Evolutionary conservation across 1,140 invertebrate genomes (phyloP).

Genomic region (Diorhabda elongata): DNA sequence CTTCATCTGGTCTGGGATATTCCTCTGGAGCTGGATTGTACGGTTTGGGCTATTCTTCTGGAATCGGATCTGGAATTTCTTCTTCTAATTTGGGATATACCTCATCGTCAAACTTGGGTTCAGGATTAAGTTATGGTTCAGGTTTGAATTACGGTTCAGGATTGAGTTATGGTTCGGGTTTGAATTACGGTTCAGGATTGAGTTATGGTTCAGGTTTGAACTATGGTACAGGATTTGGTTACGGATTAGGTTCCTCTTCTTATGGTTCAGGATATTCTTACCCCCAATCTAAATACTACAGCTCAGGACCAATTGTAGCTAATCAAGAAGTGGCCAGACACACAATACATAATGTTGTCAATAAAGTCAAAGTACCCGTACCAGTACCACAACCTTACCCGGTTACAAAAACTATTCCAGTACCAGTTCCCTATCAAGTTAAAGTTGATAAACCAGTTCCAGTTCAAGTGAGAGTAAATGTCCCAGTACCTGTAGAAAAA

Average conservation of each 20-base stretch:
- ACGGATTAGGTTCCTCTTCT: constrained; percentile 4
- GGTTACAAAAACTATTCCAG: constrained; percentile 29
- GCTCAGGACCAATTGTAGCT: background rate
- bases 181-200: background rate
- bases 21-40: background rate
- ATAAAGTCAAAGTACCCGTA: constrained; percentile 39
- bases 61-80: background rate
- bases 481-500: constrained; percentile 39
- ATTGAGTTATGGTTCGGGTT: background rate
- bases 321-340: constrained; percentile 25
- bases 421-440: constrained; percentile 30
- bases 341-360: constrained; percentile 28
- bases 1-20: background rate
- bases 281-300: background rate
- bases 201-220: constrained; percentile 1
- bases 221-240: constrained; percentile 5
- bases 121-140: background rate
- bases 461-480: constrained; percentile 35
- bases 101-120: background rate
- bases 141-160: background rate
- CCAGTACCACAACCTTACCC: constrained; percentile 34
- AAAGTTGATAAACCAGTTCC: constrained; percentile 30
- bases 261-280: background rate
- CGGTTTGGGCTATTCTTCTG: background rate
- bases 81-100: background rate